phyloP scores from a whole-genome alignment of 2,113 vertebrate species.

The Brachyhypopomus gauderio region DNA sequence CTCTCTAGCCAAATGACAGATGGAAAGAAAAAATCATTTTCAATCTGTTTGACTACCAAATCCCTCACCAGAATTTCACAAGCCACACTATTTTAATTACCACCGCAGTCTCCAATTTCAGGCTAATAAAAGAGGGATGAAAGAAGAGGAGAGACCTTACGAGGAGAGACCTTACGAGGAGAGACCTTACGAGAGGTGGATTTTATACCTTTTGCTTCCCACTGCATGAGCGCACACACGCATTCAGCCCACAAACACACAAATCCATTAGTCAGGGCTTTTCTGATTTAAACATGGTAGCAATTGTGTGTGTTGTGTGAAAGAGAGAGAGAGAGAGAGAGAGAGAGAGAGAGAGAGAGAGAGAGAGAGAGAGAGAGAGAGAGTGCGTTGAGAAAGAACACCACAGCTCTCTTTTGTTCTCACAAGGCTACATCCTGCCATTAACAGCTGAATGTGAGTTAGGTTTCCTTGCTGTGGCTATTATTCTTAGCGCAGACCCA shows the following conservation, averaged over 20 bases:
- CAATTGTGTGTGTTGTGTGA: slow-evolving; percentile 27
- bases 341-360: slow-evolving; percentile 22
- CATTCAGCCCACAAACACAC: slow-evolving; percentile 34
- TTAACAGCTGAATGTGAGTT: slow-evolving; percentile 50
- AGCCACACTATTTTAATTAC: slow-evolving; percentile 67
- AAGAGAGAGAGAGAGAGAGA: background rate
- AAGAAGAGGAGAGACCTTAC: slow-evolving; percentile 35
- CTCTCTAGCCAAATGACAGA: background rate
- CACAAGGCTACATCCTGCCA: slow-evolving; percentile 58
- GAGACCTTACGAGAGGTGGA: slow-evolving; percentile 50
- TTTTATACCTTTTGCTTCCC: slow-evolving; percentile 45
- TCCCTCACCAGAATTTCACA: slow-evolving; percentile 42
- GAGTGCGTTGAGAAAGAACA: slow-evolving; percentile 4
- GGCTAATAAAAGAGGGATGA: slow-evolving; percentile 64
- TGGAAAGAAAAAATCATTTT: background rate
- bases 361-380: background rate
- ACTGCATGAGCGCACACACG: slow-evolving; percentile 20
- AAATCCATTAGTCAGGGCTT: slow-evolving; percentile 53
- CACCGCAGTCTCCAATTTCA: slow-evolving; percentile 76
- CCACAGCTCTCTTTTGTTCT: slow-evolving; percentile 60
- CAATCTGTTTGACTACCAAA: slow-evolving; percentile 27
- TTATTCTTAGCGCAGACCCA: slow-evolving; percentile 30
- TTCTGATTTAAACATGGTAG: slow-evolving; percentile 50
- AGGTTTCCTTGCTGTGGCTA: slow-evolving; percentile 50
- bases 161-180: too few relatives aligned